These are phyloP conservation scores for Orussus abietinus DNA, from an alignment of 1,140 invertebrate species.

Conservation along the genomic window DNA sequence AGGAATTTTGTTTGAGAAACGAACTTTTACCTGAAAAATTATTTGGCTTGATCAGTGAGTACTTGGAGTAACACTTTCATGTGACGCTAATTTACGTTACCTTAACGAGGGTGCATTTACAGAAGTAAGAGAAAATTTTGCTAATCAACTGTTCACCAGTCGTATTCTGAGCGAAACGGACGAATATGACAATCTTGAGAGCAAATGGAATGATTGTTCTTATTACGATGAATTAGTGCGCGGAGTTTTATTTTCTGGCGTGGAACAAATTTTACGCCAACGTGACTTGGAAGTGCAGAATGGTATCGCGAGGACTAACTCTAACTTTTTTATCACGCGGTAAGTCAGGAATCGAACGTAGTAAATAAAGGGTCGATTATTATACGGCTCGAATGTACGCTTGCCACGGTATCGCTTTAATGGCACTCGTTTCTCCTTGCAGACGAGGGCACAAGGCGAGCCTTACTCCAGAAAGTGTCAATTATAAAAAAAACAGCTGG, in stretches of 20 bases:
- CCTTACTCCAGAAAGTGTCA: constrained; percentile 56
- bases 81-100: too few relatives aligned
- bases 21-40: constrained; percentile 44
- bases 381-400: constrained; percentile 8
- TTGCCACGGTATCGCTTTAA: constrained; percentile 9
- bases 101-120: too few relatives aligned
- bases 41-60: too few relatives aligned
- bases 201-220: constrained; percentile 42
- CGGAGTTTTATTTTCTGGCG: constrained; percentile 53
- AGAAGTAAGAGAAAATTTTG: constrained; percentile 49
- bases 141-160: constrained; percentile 43
- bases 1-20: constrained; percentile 40
- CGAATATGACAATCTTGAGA: constrained; percentile 23
- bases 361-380: too few relatives aligned
- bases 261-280: constrained; percentile 51
- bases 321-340: constrained; percentile 46
- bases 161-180: constrained; percentile 35
- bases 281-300: constrained; percentile 47
- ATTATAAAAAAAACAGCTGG: constrained; percentile 48
- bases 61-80: too few relatives aligned
- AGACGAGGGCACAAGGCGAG: too few relatives aligned
- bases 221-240: constrained; percentile 51
- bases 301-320: constrained; percentile 46
- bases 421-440: background rate
- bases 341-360: too few relatives aligned